Evolutionary conservation across 1,140 invertebrate genomes (phyloP).

Genomic region (Drosophila varians): DNA sequence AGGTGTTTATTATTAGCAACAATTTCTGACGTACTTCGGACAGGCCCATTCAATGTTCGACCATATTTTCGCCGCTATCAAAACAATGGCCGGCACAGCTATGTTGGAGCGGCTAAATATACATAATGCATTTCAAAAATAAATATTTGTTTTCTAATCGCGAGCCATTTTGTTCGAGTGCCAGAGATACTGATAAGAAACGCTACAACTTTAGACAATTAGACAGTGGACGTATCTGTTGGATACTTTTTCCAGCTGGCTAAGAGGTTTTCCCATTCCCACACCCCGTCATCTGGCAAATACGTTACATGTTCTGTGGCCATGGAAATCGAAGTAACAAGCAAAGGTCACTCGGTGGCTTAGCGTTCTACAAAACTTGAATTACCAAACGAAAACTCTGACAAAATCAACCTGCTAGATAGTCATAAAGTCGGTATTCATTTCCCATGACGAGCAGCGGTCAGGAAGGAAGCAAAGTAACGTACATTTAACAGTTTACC

Average conservation of each 20-base stretch:
- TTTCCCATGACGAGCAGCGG: slow-evolving; percentile 61
- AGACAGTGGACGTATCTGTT: slow-evolving; percentile 23
- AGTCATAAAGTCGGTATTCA: slow-evolving; percentile 20
- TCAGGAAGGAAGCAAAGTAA: slow-evolving; percentile 39
- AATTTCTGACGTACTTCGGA: slow-evolving; percentile 62
- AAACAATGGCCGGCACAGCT: slow-evolving; percentile 28
- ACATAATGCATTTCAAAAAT: slow-evolving; percentile 52
- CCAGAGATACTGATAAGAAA: slow-evolving; percentile 31
- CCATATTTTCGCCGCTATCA: slow-evolving; percentile 18
- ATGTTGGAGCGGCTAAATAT: slow-evolving; percentile 48
- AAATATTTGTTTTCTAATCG: slow-evolving; percentile 16
- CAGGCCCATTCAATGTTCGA: slow-evolving; percentile 8
- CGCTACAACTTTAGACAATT: slow-evolving; percentile 7
- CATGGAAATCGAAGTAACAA: slow-evolving; percentile 47
- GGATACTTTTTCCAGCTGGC: slow-evolving; percentile 30
- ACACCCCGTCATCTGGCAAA: slow-evolving; percentile 64
- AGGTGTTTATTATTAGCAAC: slow-evolving; percentile 67
- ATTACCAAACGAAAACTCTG: slow-evolving; percentile 11
- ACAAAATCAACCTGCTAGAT: slow-evolving; percentile 30
- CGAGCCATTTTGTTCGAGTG: slow-evolving; percentile 11
- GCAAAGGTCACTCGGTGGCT: slow-evolving; percentile 53
- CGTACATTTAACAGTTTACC: slow-evolving; percentile 28
- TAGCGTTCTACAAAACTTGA: slow-evolving; percentile 32
- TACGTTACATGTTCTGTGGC: slow-evolving; percentile 55
- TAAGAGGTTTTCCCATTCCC: slow-evolving; percentile 40